phyloP scores from a whole-genome alignment of 2,888 invertebrate genomes.

The Euphydryas editha region DNA sequence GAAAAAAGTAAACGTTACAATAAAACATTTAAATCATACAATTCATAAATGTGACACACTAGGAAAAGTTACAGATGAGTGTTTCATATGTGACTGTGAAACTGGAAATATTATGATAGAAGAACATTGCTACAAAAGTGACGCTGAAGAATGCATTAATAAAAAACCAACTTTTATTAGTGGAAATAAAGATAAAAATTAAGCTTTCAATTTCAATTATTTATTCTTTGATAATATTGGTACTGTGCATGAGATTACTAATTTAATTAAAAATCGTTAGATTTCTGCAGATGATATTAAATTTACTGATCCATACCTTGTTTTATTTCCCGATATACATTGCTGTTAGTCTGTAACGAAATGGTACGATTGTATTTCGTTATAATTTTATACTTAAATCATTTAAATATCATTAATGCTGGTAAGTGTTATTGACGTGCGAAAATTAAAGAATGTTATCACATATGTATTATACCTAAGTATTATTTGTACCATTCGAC shows the following conservation, averaged over 20 bases:
- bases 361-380: background rate
- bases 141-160: constrained; percentile 50
- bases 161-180: constrained; percentile 48
- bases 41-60: constrained; percentile 52
- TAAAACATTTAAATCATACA: constrained; percentile 54
- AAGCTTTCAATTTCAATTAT: background rate
- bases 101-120: constrained; percentile 47
- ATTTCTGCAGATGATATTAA: background rate
- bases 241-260: background rate
- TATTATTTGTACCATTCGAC: no score
- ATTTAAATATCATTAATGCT: background rate
- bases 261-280: constrained; percentile 3
- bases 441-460: no score
- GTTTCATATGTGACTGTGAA: constrained; percentile 67
- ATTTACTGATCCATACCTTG: background rate
- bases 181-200: constrained; percentile 28
- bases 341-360: background rate
- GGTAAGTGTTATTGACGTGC: background rate
- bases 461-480: no score
- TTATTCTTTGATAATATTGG: background rate
- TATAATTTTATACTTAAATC: background rate
- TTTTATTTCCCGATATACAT: background rate
- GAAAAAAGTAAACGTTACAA: constrained; percentile 23
- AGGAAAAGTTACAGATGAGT: constrained; percentile 57
- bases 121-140: constrained; percentile 67